phyloP scores from a whole-genome alignment of 2,888 invertebrate genomes.

The Brachyptera risi region DNA sequence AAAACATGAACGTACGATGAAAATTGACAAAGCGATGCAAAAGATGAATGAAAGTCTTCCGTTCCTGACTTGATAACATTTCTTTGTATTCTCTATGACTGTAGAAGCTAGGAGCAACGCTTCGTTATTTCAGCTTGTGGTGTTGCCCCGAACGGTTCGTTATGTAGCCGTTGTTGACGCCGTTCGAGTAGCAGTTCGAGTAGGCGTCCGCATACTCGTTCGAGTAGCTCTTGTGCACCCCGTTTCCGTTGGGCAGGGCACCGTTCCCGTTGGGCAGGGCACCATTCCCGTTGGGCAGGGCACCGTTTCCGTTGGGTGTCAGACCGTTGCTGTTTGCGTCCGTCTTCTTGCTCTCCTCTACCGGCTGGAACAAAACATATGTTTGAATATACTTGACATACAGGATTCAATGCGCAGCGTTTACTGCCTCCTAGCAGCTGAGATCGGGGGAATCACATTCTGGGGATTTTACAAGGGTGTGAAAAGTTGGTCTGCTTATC shows the following conservation, averaged over 20 bases:
- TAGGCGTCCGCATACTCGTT: constrained; percentile 54
- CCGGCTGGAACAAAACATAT: constrained; percentile 63
- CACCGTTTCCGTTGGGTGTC: constrained; percentile 26
- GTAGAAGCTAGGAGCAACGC: too few relatives aligned
- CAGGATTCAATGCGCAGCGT: too few relatives aligned
- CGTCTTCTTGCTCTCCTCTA: constrained; percentile 44
- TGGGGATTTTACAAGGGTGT: too few relatives aligned
- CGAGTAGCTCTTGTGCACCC: constrained; percentile 37
- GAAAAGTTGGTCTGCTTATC: too few relatives aligned
- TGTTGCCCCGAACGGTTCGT: neutral
- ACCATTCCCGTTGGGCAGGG: constrained; percentile 27
- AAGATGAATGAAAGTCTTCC: too few relatives aligned
- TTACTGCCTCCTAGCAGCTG: too few relatives aligned
- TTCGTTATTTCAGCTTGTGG: constrained; percentile 1
- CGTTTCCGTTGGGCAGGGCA: neutral
- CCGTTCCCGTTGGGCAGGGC: constrained; percentile 14
- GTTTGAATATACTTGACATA: too few relatives aligned
- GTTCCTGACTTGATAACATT: too few relatives aligned
- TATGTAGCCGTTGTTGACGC: constrained; percentile 59
- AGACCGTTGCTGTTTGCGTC: constrained; percentile 29
- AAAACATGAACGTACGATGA: too few relatives aligned
- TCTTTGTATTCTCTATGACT: too few relatives aligned
- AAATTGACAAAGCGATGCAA: too few relatives aligned
- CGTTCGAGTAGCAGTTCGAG: constrained; percentile 59
- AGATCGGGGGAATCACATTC: too few relatives aligned